Base-by-base conservation (phyloP, 1,140 invertebrate species). In the Drosophila funebris region DNA sequence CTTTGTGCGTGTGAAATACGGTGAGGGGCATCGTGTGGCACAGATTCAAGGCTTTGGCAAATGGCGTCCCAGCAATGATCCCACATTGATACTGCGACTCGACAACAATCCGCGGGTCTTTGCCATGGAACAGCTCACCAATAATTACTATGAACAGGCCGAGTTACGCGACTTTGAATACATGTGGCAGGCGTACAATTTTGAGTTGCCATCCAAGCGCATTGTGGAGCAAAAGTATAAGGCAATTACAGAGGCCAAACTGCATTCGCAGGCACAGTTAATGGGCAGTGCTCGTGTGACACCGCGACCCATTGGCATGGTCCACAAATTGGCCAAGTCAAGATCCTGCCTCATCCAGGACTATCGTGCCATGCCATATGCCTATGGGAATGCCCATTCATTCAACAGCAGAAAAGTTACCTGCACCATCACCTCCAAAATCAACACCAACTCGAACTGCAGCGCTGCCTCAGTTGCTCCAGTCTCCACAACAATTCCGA, bases 1-100 rank as follows among this genome's bases (percentile, higher is more conserved):
- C 16, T 70, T 70, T n/a, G 67, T 70, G 14, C 67, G 67, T 7
- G 58, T 46, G 6, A 37, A 36, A 5, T 37, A 22, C 2, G 67
- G 39, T 0, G 22, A 11, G 0, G 37, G 39, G 0, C 16, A 63
- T 39, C 39, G 60, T 4, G 67, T 70, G 1, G 67, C 58, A 0
- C 67, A 70, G 24, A 63, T 70, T 0, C 48, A 46, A 22, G 48
- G 60, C 39, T 8, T 46, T 2, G 60, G 39, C 50, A 70, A 48
- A 24, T 63, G 48, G 41, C 57, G 37, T 1, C 11, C 58, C 0
- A 8, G 20, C 14, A 36, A 6, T 5, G 66, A 62, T 3, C 67
- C 37, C 11, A 44, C 31, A 0, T 7, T 70, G 0, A 53, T 70
- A 0, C 31, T 70, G 8, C 67, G 67, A 29, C 53, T 63, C 16